These are phyloP conservation scores for Watersipora subatra DNA, from an alignment of 1,140 invertebrate species.

Conservation along the genomic window DNA sequence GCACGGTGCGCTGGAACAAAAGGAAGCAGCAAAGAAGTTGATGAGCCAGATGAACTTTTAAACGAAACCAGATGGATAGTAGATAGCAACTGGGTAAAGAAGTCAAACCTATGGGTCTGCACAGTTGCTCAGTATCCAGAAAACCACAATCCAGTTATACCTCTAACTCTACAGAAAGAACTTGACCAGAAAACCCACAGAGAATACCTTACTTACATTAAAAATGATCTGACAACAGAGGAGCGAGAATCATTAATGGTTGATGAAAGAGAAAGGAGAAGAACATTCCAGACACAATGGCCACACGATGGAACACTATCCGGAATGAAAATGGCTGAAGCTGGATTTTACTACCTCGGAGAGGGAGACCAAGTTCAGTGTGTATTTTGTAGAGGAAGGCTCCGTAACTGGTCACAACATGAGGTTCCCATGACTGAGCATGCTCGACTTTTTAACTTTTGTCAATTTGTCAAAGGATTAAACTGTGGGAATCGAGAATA, in stretches of 20 bases:
- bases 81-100: no score
- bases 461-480: slow-evolving; percentile 52
- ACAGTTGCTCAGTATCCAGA: background rate
- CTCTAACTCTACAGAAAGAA: background rate
- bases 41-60: no score
- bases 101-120: background rate
- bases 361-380: slow-evolving; percentile 68
- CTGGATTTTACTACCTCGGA: slow-evolving; percentile 24
- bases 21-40: no score
- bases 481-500: background rate
- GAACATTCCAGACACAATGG: slow-evolving; percentile 56
- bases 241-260: background rate
- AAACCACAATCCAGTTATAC: background rate
- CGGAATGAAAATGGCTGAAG: slow-evolving; percentile 58
- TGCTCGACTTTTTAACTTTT: slow-evolving; percentile 65
- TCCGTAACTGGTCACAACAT: slow-evolving; percentile 69
- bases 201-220: background rate
- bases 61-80: no score
- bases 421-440: slow-evolving; percentile 79
- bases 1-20: no score
- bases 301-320: slow-evolving; percentile 52
- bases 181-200: background rate
- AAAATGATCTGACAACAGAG: background rate
- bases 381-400: slow-evolving; percentile 68
- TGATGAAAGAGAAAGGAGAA: slow-evolving; percentile 29